These are phyloP conservation scores for Morphnarchus princeps DNA, from an alignment of 2,113 vertebrate species.

Conservation along the genomic window DNA sequence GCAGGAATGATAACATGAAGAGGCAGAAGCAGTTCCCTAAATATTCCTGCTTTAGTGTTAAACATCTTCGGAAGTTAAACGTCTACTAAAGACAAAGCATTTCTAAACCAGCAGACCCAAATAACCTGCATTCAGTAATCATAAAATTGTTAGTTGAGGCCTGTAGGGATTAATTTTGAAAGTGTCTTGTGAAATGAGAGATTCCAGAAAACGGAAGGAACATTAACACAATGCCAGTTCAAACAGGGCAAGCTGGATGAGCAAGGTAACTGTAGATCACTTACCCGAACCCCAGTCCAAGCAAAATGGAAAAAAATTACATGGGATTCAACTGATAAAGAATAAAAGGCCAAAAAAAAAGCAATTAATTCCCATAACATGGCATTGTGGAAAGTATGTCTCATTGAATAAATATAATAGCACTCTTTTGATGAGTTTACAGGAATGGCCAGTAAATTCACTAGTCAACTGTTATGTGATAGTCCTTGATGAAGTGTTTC, in stretches of 20 bases:
- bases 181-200: background rate
- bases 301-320: constrained; percentile 51
- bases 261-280: constrained; percentile 20
- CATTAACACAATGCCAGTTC: background rate
- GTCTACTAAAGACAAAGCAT: background rate
- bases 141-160: background rate
- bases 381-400: constrained; percentile 4
- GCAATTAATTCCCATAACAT: background rate
- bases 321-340: background rate
- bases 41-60: background rate
- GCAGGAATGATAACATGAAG: background rate
- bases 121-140: background rate
- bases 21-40: background rate
- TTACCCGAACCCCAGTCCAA: background rate
- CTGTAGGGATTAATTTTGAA: background rate
- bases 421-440: background rate
- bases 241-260: constrained; percentile 49
- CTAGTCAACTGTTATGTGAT: background rate
- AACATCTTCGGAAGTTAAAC: background rate
- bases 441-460: background rate
- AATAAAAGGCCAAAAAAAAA: background rate
- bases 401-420: constrained; percentile 1
- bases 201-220: background rate
- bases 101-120: background rate
- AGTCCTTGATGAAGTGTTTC: background rate